These are phyloP conservation scores for Heliconius sara DNA, from an alignment of 2,888 invertebrate genomes.

Conservation along the genomic window DNA sequence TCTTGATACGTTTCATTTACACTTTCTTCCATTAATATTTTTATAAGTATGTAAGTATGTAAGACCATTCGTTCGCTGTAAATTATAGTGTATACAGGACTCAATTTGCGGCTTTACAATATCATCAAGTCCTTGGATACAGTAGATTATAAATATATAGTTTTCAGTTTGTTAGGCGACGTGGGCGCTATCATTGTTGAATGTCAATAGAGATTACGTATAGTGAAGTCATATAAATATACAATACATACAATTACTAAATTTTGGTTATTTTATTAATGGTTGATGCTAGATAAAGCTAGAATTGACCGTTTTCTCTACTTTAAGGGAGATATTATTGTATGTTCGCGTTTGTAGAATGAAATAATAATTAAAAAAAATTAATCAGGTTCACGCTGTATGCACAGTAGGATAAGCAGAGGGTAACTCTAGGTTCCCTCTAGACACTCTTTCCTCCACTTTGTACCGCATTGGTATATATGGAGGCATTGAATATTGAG, in stretches of 20 bases:
- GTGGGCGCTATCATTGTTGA: slow-evolving; percentile 23
- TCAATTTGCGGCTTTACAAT: slow-evolving; percentile 5
- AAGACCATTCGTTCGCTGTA: not conserved
- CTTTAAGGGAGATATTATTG: not conserved
- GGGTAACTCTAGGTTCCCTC: no score
- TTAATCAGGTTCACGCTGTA: no score
- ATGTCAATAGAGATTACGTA: slow-evolving; percentile 8
- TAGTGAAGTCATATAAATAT: not conserved
- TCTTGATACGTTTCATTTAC: slow-evolving; percentile 25
- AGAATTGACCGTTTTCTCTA: not conserved
- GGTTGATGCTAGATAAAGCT: not conserved
- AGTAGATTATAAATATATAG: not conserved
- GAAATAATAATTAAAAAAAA: no score
- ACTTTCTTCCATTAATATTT: slow-evolving; percentile 20
- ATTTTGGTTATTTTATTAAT: not conserved
- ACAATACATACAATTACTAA: not conserved
- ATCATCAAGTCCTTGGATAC: slow-evolving; percentile 18
- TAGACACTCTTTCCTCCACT: no score
- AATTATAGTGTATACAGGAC: slow-evolving; percentile 21
- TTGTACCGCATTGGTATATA: no score
- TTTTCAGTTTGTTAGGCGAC: slow-evolving; percentile 3
- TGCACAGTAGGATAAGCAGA: no score
- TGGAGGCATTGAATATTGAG: no score
- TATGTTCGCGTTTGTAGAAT: not conserved
- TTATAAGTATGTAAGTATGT: not conserved